Evolutionary conservation across 1,140 invertebrate genomes (phyloP), one percentile per base, ranked within the genome.

Genomic region (Chironomus tepperi): DNA sequence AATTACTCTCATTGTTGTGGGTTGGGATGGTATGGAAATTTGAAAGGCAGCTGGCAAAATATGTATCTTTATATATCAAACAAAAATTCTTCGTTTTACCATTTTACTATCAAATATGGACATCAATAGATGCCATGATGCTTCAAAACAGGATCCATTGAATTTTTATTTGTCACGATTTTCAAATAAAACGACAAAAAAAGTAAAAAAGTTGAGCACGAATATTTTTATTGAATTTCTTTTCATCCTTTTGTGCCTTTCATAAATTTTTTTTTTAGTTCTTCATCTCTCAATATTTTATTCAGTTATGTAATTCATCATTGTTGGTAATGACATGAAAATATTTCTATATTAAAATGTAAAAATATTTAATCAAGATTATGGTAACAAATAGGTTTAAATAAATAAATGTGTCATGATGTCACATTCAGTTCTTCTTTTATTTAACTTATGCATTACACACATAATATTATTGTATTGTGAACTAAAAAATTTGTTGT

Each of bases 321-420:
- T 70, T 9, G 19, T 16, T 21, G 24, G 65, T 70, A 70, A 70
- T 70, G 65, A 70, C 65, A 70, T 70, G 65, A 70, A 70, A 70
- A 70, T 18, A 70, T 18, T 57, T 57, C 47, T n/a, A 57, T 34
- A n/a, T 57, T 3, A 57, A 57, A 57, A 57, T 57, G 47, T 57
- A 57, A 70, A 70, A 70, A 70, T 70, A 70, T 70, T 70, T 70
- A 70, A 70, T 70, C 65, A 70, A 70, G 65, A 70, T 70, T 70
- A 70, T 19, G 18, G 15, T 18, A 70, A 70, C 65, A 70, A 70
- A 70, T 70, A 70, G 18, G 19, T 70, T 70, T 70, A 70, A 70
- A 70, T 70, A 70, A 70, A 70, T 70, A 18, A 19, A 18, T 70
- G 65, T 70, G 65, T 70, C 65, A 70, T 70, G 65, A 70, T 70